Conservation (phyloP, 2,797 vertebrate genomes). For the Sebastes hubbsi region DNA sequence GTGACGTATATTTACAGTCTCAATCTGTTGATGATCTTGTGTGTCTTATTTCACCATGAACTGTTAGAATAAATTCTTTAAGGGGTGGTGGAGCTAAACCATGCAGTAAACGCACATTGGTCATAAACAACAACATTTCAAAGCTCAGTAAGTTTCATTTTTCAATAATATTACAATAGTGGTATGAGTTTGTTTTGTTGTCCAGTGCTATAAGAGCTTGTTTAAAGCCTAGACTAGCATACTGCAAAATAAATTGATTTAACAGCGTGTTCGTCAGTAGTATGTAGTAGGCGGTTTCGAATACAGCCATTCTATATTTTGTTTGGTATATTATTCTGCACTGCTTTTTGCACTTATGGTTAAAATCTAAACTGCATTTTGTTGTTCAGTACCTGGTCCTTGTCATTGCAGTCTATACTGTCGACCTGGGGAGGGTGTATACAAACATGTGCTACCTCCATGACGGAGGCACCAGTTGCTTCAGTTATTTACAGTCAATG, state of each 20-base stretch:
- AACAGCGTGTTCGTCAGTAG: no score
- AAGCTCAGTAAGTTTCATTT: no score
- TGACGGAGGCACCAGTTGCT: not conserved
- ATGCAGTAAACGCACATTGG: not conserved
- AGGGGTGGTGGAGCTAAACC: not conserved
- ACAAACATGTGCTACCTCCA: not conserved
- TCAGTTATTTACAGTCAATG: not conserved
- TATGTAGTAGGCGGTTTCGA: no score
- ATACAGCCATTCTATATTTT: no score
- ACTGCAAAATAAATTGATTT: no score
- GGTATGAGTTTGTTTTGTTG: no score
- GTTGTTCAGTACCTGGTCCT: not conserved
- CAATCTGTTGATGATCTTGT: not conserved
- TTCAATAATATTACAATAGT: no score
- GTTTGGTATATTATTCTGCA: no score
- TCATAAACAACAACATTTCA: not conserved
- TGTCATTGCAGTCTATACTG: not conserved
- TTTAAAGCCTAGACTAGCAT: no score
- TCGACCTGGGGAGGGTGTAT: not conserved
- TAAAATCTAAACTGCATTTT: not conserved
- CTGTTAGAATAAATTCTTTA: not conserved
- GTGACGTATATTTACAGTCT: not conserved
- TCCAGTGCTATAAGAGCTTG: no score
- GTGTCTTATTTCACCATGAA: not conserved
- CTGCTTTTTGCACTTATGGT: not conserved